Conservation (phyloP, 2,888 invertebrate species). For the Sphaeridia pumilis region DNA sequence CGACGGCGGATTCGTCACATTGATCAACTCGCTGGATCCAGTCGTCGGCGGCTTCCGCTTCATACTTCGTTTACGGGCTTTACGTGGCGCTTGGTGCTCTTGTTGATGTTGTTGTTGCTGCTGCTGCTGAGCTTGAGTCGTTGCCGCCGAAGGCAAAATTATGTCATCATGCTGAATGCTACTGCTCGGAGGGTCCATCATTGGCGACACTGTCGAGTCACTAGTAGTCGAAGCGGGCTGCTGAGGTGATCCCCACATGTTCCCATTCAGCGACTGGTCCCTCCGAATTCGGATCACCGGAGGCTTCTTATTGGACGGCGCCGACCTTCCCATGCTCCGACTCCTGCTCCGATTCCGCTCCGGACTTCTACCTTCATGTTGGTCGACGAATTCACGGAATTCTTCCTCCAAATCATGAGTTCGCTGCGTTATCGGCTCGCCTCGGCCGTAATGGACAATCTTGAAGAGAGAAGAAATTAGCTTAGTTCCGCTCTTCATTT, state of each 20-base stretch:
- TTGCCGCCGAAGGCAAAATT: neutral
- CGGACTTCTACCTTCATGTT: neutral
- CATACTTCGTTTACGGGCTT: slow-evolving; percentile 3
- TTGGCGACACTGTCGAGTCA: slow-evolving; percentile 4
- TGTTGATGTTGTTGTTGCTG: slow-evolving; percentile 2
- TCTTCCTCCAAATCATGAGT: neutral
- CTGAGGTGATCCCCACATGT: slow-evolving; percentile 17
- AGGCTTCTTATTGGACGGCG: slow-evolving; percentile 14
- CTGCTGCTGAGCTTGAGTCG: neutral
- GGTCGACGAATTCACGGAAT: neutral
- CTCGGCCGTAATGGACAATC: slow-evolving; percentile 27
- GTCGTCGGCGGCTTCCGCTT: slow-evolving; percentile 9
- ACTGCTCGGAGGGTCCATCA: neutral
- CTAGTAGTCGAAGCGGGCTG: slow-evolving; percentile 13
- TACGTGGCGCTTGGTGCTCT: no score
- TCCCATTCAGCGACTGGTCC: slow-evolving; percentile 18
- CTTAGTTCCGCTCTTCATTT: slow-evolving; percentile 16
- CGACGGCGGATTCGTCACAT: slow-evolving; percentile 32
- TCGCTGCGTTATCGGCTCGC: slow-evolving; percentile 6
- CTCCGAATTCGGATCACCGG: slow-evolving; percentile 17
- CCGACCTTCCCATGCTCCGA: slow-evolving; percentile 1
- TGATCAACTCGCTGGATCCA: slow-evolving; percentile 37
- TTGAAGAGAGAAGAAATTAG: slow-evolving; percentile 26
- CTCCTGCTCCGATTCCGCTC: slow-evolving; percentile 1
- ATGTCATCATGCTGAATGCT: no score